These are phyloP conservation scores for Trematomus bernacchii DNA, from an alignment of 2,797 vertebrate genomes.

Conservation along the genomic window DNA sequence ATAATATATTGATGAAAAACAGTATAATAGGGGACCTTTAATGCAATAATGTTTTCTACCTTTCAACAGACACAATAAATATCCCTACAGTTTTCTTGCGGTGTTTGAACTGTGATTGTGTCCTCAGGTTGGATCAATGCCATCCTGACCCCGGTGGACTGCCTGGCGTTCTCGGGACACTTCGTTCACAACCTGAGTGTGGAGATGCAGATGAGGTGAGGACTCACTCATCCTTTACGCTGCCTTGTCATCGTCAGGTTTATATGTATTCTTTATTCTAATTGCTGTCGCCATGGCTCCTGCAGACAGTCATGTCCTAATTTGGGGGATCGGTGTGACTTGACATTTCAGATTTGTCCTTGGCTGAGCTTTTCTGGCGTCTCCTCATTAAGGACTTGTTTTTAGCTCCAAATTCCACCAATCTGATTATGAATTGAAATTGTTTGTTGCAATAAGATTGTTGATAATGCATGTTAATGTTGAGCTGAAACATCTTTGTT, in stretches of 20 bases:
- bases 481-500: constrained; percentile 30
- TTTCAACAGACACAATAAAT: not conserved
- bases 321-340: constrained; percentile 24
- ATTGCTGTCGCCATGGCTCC: not conserved
- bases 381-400: constrained; percentile 13
- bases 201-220: constrained; percentile 99
- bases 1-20: too few species aligned
- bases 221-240: not conserved
- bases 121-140: constrained; percentile 97
- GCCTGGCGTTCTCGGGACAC: constrained; percentile 96
- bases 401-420: constrained; percentile 14
- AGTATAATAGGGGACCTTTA: too few species aligned
- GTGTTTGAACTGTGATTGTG: constrained; percentile 2
- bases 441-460: constrained; percentile 28
- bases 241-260: not conserved
- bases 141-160: constrained; percentile 97
- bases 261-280: not conserved
- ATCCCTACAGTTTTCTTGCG: too few species aligned
- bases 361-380: constrained; percentile 27
- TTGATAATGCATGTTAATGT: constrained; percentile 25
- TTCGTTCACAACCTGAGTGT: constrained; percentile 97
- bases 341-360: not conserved
- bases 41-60: too few species aligned
- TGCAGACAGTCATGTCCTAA: constrained; percentile 5
- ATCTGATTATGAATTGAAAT: constrained; percentile 32